phyloP scores from a whole-genome alignment of 2,888 invertebrate genomes.

The Eupeodes luniger region DNA sequence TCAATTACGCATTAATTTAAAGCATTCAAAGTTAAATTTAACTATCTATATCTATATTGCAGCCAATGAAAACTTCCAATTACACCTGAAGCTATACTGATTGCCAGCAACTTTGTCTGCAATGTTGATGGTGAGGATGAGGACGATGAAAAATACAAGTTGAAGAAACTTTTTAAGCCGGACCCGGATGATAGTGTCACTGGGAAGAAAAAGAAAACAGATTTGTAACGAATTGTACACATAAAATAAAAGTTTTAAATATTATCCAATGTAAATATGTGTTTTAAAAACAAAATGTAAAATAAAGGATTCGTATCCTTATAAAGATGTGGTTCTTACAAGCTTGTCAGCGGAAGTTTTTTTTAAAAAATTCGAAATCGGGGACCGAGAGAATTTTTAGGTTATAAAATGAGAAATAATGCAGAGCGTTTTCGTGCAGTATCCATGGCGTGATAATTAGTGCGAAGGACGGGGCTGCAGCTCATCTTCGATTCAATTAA shows the following conservation, averaged over 20 bases:
- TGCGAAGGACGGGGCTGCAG: too few relatives aligned
- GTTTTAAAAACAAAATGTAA: too few relatives aligned
- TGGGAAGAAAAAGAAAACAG: conserved; percentile 70
- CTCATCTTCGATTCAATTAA: too few relatives aligned
- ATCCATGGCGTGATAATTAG: too few relatives aligned
- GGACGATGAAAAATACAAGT: conserved; percentile 81
- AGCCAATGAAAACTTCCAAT: conserved; percentile 77
- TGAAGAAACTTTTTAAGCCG: conserved; percentile 81
- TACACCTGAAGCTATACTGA: conserved; percentile 75
- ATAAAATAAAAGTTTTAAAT: background rate
- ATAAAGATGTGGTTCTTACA: too few relatives aligned
- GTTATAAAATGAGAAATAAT: too few relatives aligned
- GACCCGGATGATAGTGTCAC: conserved; percentile 82
- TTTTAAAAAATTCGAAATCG: too few relatives aligned
- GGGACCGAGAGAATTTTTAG: too few relatives aligned
- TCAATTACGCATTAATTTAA: conserved; percentile 68
- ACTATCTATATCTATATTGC: conserved; percentile 86
- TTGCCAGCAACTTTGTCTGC: conserved; percentile 71
- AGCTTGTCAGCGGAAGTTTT: too few relatives aligned
- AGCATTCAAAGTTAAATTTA: conserved; percentile 78
- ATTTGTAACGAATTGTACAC: background rate
- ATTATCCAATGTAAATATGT: too few relatives aligned
- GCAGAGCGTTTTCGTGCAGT: too few relatives aligned
- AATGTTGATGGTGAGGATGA: conserved; percentile 74
- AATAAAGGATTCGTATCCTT: too few relatives aligned